Conservation (phyloP, 2,113 vertebrate species). For the Actenoides lindsayi region DNA sequence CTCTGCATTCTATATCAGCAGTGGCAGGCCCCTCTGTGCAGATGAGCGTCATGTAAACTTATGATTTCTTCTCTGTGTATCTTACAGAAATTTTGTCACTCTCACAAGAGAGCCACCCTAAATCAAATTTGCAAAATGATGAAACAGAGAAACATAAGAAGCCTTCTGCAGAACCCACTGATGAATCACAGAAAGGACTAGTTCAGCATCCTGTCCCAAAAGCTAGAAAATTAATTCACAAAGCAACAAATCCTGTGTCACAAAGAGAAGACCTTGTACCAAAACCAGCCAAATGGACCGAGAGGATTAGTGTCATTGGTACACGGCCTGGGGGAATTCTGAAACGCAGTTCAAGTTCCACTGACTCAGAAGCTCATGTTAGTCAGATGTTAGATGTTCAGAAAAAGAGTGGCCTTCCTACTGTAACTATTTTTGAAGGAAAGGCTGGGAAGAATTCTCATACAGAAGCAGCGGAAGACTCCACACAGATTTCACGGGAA, state of each 20-base stretch:
- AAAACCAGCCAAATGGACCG: conserved; percentile 1
- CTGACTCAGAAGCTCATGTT: conserved; percentile 78
- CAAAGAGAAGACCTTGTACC: conserved; percentile 55
- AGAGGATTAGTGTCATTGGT: conserved; percentile 20
- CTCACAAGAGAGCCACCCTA: conserved; percentile 58
- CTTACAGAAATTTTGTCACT: conserved; percentile 73
- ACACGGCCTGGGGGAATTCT: conserved; percentile 76
- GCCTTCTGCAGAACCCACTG: background rate
- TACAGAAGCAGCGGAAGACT: conserved; percentile 31
- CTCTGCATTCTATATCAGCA: background rate
- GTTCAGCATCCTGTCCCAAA: conserved; percentile 84
- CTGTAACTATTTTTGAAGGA: conserved; percentile 68
- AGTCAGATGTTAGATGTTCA: conserved; percentile 60
- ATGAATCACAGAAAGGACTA: conserved; percentile 50
- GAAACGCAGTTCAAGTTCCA: conserved; percentile 82
- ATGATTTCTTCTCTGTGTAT: background rate
- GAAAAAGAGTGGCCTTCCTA: conserved; percentile 57
- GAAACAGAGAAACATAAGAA: conserved; percentile 4
- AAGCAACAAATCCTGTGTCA: conserved; percentile 33
- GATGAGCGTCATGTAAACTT: background rate
- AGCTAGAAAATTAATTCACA: conserved; percentile 83
- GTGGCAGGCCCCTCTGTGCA: background rate
- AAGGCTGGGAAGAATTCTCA: conserved; percentile 47
- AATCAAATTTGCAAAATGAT: conserved; percentile 51
- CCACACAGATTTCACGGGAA: conserved; percentile 62